Percentiles rank a stretch among this genome's conserved stretches.
Conservation (phyloP, 1,140 invertebrate species). For the Macrobrachium nipponense region DNA sequence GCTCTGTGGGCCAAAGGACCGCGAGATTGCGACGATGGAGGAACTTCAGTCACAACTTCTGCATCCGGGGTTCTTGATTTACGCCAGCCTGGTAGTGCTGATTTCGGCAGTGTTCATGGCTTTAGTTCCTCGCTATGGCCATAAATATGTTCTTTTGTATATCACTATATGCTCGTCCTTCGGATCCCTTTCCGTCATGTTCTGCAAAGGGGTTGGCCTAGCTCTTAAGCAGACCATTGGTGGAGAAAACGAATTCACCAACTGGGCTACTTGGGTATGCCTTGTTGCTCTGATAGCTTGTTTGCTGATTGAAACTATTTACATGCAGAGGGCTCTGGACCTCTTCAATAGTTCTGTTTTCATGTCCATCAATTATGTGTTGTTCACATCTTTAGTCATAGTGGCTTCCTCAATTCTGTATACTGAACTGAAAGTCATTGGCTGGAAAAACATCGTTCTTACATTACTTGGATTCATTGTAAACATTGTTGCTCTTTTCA, state of each 20-base stretch:
- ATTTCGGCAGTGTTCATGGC: conserved; percentile 57
- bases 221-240: conserved; percentile 57
- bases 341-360: conserved; percentile 63
- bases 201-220: conserved; percentile 62
- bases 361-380: conserved; percentile 63
- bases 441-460: conserved; percentile 60
- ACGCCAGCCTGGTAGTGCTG: conserved; percentile 52
- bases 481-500: conserved; percentile 59
- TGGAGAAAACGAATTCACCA: conserved; percentile 53
- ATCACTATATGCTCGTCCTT: conserved; percentile 61
- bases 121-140: conserved; percentile 59
- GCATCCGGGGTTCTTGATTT: conserved; percentile 56
- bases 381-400: conserved; percentile 61
- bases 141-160: conserved; percentile 59
- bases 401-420: conserved; percentile 61
- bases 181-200: conserved; percentile 62
- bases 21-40: conserved; percentile 57
- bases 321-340: conserved; percentile 62
- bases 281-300: conserved; percentile 50
- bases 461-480: conserved; percentile 62
- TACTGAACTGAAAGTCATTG: conserved; percentile 54
- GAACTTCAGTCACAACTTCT: conserved; percentile 60
- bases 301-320: conserved; percentile 58
- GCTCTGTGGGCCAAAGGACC: conserved; percentile 61
- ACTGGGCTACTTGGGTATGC: conserved; percentile 59